Evolutionary conservation across 2,888 invertebrate species (phyloP), one percentile per base, ranked within the genome.

Genomic region (Coleophora deauratella): DNA sequence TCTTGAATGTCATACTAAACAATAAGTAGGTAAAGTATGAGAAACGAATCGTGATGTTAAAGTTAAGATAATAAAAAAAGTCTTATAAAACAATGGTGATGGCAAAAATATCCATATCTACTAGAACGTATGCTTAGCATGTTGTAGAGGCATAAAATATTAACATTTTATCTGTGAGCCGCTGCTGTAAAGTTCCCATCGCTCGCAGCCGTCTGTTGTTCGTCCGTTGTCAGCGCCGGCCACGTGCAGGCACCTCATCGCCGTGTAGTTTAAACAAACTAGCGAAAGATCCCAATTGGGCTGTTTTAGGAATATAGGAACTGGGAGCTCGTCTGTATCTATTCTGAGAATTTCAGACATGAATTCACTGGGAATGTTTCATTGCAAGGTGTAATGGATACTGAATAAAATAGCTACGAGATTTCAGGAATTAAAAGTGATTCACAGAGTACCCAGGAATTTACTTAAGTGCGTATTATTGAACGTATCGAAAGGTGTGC

Each of bases 241-340:
- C 74, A 72, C 60, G 66, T 33, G 50, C 58, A 51, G 57, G 56
- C 59, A 61, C 59, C 69, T 67, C 74, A 70, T 68, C 62, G 68
- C 66, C 61, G 62, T 21, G 21, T 77, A 74, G 66, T 67, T 66
- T 75, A 80, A 80, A 80, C 81, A 81, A 80, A 77, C 66, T 50
- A 40, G 38, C 56, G 54, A 55, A 55, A 44, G 55, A 46, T 62
- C 57, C 62, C 67, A 62, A 69, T 72, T 65, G 67, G 62, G 55
- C 66, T 62, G 59, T 66, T 75, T 74, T 72, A 66, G 67, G 73
- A 71, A 71, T 70, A 69, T 72, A 68, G 70, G 76, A 71, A 66
- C 60, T 59, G 62, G 55, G 57, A 59, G 55, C 61, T 54, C 11
- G 31, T 56, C 59, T 58, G 45, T 44, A 21, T 21, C 21, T 21